Conservation (phyloP, 2,888 invertebrate genomes). For the Electrophaes corylata region DNA sequence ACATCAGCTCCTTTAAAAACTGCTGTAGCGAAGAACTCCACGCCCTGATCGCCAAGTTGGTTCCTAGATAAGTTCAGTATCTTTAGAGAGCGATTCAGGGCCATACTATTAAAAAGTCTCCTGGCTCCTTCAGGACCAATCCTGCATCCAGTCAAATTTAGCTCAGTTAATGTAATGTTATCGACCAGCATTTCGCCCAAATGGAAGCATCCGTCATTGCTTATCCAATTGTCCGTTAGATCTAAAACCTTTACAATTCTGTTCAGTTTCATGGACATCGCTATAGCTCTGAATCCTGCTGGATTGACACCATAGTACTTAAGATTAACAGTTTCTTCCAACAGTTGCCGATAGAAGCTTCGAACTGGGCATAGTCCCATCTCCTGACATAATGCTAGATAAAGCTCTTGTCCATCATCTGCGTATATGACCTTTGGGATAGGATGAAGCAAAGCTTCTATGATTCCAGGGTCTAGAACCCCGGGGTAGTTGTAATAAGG, state of each 20-base stretch:
- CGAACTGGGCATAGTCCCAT: conserved; percentile 58
- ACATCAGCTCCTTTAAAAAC: conserved; percentile 51
- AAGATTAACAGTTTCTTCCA: conserved; percentile 56
- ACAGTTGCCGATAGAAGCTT: conserved; percentile 53
- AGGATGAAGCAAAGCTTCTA: conserved; percentile 55
- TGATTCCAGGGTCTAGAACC: conserved; percentile 64
- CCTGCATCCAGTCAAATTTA: conserved; percentile 63
- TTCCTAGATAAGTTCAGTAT: conserved; percentile 58
- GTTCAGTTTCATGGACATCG: conserved; percentile 58
- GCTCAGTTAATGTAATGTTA: conserved; percentile 53
- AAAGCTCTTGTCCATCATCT: conserved; percentile 65
- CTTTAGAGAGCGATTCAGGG: conserved; percentile 48
- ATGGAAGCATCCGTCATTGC: conserved; percentile 63
- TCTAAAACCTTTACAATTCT: conserved; percentile 53
- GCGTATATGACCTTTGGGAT: conserved; percentile 48
- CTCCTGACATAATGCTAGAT: conserved; percentile 60
- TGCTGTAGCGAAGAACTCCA: conserved; percentile 50
- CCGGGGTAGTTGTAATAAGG: conserved; percentile 65
- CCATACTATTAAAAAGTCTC: conserved; percentile 47
- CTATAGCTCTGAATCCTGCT: conserved; percentile 60
- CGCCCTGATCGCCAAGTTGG: conserved; percentile 54
- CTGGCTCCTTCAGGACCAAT: conserved; percentile 58
- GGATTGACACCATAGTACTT: conserved; percentile 64
- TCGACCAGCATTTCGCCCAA: conserved; percentile 59
- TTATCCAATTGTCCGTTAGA: conserved; percentile 65